Conservation (phyloP, 1,140 invertebrate species). For the Chironomus striatipennis region DNA sequence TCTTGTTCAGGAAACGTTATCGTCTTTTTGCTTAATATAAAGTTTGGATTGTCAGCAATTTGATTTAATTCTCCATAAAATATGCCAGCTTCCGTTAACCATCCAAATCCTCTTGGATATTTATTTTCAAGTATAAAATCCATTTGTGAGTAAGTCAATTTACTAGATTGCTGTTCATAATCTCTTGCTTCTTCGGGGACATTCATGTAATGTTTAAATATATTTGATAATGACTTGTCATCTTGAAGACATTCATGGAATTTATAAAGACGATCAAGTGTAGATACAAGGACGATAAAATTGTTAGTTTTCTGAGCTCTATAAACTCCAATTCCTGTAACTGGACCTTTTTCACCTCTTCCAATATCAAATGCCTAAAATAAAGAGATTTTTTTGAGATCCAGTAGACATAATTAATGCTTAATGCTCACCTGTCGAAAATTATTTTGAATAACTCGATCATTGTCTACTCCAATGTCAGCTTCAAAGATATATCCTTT, state of each 20-base stretch:
- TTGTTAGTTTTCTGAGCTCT: conserved; percentile 58
- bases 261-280: conserved; percentile 72
- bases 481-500: conserved; percentile 88
- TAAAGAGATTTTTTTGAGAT: conserved; percentile 24
- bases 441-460: conserved; percentile 75
- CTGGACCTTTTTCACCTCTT: conserved; percentile 55
- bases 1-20: conserved; percentile 24
- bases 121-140: conserved; percentile 66
- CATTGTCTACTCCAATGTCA: conserved; percentile 69
- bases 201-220: conserved; percentile 75
- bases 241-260: conserved; percentile 71
- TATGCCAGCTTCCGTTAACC: conserved; percentile 72
- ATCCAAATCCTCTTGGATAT: conserved; percentile 72
- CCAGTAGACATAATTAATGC: background rate
- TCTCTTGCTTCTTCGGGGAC: conserved; percentile 54
- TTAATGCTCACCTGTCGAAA: conserved; percentile 68
- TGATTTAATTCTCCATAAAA: conserved; percentile 53
- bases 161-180: conserved; percentile 66
- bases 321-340: conserved; percentile 80
- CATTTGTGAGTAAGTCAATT: conserved; percentile 67
- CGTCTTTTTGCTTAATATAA: conserved; percentile 26
- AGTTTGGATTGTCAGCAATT: conserved; percentile 26
- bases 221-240: conserved; percentile 63
- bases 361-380: conserved; percentile 79
- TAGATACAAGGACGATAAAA: conserved; percentile 76